Evolutionary conservation across 2,113 vertebrate species (phyloP).

Genomic region (Phrynosoma blainvillii): DNA sequence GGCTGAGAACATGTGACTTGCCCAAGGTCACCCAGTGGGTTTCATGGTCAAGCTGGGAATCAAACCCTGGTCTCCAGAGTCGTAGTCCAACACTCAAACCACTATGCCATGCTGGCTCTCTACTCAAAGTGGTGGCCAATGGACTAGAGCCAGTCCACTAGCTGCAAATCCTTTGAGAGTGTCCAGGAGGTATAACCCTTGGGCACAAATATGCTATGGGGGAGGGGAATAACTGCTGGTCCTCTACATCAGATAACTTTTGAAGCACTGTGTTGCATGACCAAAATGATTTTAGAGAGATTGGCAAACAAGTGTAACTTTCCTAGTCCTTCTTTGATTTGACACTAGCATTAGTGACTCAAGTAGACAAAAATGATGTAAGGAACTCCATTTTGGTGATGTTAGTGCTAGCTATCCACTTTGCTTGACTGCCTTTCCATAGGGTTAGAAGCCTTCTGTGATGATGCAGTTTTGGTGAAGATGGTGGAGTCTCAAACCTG

Average conservation of each 20-base stretch:
- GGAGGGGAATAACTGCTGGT: too few species aligned
- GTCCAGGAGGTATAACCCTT: too few species aligned
- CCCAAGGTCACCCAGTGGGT: too few species aligned
- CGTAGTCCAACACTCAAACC: too few species aligned
- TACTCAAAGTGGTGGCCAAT: too few species aligned
- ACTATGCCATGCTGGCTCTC: too few species aligned
- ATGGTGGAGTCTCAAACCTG: conserved; percentile 82
- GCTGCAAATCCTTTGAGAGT: too few species aligned
- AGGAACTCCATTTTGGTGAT: background rate
- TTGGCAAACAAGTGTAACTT: background rate
- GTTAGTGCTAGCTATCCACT: background rate
- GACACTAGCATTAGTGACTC: background rate
- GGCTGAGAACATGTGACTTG: too few species aligned
- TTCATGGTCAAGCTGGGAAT: too few species aligned
- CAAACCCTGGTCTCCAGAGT: too few species aligned
- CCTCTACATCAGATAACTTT: background rate
- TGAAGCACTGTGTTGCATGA: background rate
- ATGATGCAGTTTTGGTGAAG: conserved; percentile 82
- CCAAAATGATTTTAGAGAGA: background rate
- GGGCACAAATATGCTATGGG: too few species aligned
- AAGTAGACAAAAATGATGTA: background rate
- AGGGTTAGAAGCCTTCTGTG: conserved; percentile 89
- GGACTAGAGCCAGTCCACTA: too few species aligned
- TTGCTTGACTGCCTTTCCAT: conserved; percentile 36
- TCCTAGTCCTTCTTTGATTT: background rate